These are phyloP conservation scores for Nasonia longicornis DNA, from an alignment of 1,140 invertebrate species.

Conservation along the genomic window DNA sequence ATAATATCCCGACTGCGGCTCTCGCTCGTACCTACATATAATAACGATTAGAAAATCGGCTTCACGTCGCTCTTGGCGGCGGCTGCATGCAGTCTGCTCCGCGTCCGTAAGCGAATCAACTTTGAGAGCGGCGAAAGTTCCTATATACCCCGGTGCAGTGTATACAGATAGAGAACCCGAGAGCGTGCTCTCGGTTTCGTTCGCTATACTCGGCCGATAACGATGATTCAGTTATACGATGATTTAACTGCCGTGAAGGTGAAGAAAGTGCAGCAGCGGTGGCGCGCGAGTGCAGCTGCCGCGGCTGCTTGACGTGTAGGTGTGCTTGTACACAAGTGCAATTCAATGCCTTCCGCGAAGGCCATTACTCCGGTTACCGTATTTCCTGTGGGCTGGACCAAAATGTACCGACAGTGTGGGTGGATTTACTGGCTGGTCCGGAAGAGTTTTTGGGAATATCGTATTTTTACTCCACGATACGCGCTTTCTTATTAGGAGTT, in stretches of 20 bases:
- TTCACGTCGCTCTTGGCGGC: constrained; percentile 4
- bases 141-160: neutral
- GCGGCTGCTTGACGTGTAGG: neutral
- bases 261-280: constrained; percentile 17
- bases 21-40: neutral
- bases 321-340: neutral
- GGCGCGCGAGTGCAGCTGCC: neutral
- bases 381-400: constrained; percentile 10
- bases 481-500: too few species aligned
- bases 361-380: constrained; percentile 22
- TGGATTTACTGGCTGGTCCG: too few species aligned
- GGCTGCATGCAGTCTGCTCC: neutral
- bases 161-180: neutral
- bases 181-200: neutral
- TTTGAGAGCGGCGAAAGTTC: constrained; percentile 10
- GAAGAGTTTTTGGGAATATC: too few species aligned
- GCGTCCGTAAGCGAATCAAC: constrained; percentile 18
- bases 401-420: too few species aligned
- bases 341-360: constrained; percentile 29
- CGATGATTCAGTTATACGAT: constrained; percentile 39
- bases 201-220: constrained; percentile 8
- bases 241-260: constrained; percentile 38
- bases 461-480: too few species aligned
- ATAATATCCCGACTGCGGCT: neutral
- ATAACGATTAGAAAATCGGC: constrained; percentile 29